phyloP scores from a whole-genome alignment of 1,140 invertebrate genomes.

The Polypedilum pembai region DNA sequence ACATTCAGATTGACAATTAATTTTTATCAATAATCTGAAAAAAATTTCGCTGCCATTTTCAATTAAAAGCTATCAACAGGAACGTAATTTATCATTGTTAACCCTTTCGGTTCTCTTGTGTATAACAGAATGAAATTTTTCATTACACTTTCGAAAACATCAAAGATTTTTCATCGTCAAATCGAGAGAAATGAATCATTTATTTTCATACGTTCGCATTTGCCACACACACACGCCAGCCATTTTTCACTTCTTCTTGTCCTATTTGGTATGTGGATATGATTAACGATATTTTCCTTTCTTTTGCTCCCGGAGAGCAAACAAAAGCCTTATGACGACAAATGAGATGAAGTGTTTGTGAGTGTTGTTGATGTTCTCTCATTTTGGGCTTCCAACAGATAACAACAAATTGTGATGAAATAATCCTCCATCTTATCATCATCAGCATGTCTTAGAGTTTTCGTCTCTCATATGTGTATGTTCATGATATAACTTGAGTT shows the following conservation, averaged over 20 bases:
- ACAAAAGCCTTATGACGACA: no score
- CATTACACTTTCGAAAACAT: slow-evolving; percentile 21
- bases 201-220: slow-evolving; percentile 22
- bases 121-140: background rate
- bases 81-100: background rate
- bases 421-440: slow-evolving; percentile 12
- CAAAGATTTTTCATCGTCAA: slow-evolving; percentile 28
- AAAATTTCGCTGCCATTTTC: no score
- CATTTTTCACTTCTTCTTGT: slow-evolving; percentile 10
- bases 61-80: background rate
- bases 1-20: no score
- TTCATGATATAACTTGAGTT: no score
- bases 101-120: background rate
- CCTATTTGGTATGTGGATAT: background rate
- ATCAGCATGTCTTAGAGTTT: background rate
- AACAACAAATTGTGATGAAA: slow-evolving; percentile 6
- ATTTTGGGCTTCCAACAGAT: no score
- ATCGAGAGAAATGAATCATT: slow-evolving; percentile 13
- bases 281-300: background rate
- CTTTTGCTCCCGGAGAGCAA: background rate
- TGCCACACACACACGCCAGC: background rate
- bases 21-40: no score
- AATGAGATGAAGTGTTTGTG: no score
- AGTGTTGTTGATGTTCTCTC: no score
- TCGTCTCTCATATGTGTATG: background rate